Conservation (phyloP, 2,888 invertebrate genomes). For the Phasia obesa region DNA sequence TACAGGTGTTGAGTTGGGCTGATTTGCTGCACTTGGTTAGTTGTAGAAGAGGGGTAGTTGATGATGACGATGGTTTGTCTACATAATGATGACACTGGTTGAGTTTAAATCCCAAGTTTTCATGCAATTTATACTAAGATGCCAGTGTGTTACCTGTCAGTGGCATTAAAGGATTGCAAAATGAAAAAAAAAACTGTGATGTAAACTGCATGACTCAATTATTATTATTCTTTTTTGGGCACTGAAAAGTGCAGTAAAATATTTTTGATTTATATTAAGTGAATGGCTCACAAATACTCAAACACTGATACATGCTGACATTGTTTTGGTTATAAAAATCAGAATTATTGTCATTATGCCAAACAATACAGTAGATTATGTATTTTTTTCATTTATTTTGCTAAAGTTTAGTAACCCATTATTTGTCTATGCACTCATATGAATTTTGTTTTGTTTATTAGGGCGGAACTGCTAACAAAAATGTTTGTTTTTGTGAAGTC, state of each 20-base stretch:
- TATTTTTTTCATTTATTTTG: slow-evolving; percentile 63
- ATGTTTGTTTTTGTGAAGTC: too few species aligned
- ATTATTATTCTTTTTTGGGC: slow-evolving; percentile 31
- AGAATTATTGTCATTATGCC: slow-evolving; percentile 66
- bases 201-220: slow-evolving; percentile 44
- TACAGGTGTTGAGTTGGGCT: slow-evolving; percentile 23
- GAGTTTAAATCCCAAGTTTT: slow-evolving; percentile 58
- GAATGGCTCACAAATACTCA: not conserved
- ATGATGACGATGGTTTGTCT: slow-evolving; percentile 53
- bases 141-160: slow-evolving; percentile 50
- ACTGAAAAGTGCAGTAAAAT: slow-evolving; percentile 40
- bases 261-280: slow-evolving; percentile 57
- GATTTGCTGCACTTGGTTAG: not conserved
- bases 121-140: slow-evolving; percentile 39
- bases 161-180: slow-evolving; percentile 60
- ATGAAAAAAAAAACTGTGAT: slow-evolving; percentile 37
- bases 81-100: slow-evolving; percentile 59
- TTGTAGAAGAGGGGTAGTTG: not conserved
- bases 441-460: slow-evolving; percentile 32
- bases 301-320: not conserved
- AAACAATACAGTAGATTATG: slow-evolving; percentile 63
- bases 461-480: not conserved
- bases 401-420: slow-evolving; percentile 68
- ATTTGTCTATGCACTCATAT: slow-evolving; percentile 49
- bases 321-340: slow-evolving; percentile 52